Evolutionary conservation across 2,888 invertebrate genomes (phyloP).

Genomic region (Drosophila infuscata): DNA sequence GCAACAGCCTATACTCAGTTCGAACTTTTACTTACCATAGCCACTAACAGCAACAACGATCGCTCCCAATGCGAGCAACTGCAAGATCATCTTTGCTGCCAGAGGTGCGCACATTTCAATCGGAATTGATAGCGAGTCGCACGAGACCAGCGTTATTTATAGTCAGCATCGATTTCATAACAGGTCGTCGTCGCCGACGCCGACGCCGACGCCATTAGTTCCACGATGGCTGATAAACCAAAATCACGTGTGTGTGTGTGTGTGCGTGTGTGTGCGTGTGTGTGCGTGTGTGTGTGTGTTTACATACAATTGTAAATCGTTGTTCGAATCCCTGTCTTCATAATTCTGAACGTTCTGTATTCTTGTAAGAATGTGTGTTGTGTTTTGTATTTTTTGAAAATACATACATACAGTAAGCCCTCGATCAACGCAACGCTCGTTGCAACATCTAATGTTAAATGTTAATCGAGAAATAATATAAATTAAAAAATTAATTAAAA

Average conservation of each 20-base stretch:
- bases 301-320: background rate
- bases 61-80: slow-evolving; percentile 35
- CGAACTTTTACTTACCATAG: slow-evolving; percentile 48
- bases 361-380: slow-evolving; percentile 12
- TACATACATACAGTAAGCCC: slow-evolving; percentile 4
- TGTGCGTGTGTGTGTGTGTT: background rate
- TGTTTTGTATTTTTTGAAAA: slow-evolving; percentile 36
- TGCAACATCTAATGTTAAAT: background rate
- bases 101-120: slow-evolving; percentile 59
- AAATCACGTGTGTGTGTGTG: slow-evolving; percentile 25
- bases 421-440: background rate
- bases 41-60: slow-evolving; percentile 42
- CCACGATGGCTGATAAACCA: slow-evolving; percentile 60
- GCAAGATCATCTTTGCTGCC: slow-evolving; percentile 45
- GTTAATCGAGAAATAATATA: background rate
- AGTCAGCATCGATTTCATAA: slow-evolving; percentile 53
- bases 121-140: slow-evolving; percentile 60
- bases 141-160: slow-evolving; percentile 73
- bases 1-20: background rate
- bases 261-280: background rate
- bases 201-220: slow-evolving; percentile 34
- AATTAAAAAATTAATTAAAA: background rate
- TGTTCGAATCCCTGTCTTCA: slow-evolving; percentile 3
- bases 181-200: slow-evolving; percentile 36
- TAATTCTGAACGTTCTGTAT: background rate